Base-by-base conservation (phyloP, 2,797 vertebrate species). In the Crocidura indochinensis region DNA sequence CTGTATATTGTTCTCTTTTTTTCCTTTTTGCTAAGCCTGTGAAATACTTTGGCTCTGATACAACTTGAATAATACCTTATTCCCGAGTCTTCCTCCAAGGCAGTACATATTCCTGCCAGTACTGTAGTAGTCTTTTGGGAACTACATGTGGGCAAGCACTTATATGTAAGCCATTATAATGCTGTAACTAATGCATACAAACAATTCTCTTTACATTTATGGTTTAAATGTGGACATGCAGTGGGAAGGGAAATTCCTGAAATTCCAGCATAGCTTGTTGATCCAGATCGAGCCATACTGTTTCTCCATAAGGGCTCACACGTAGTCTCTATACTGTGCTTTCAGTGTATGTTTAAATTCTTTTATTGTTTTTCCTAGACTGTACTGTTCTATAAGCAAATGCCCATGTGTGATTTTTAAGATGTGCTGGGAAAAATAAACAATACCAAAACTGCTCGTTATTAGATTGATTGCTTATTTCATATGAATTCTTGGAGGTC, bases 81-180 rank as follows among this genome's bases (percentile, higher is more conserved):
- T 88, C 94, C 91, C 8, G 81, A 95, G 96, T 97, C 95, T 97
- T 96, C 96, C 96, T 97, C 88, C 74, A 89, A 92, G 92, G 94
- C 92, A 92, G 95, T 80, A 27, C 49, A 8, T 93, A 79, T 79
- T 87, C 82, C 88, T 96, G 91, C 94, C 88, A 82, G 81, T 91
- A 95, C 92, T 97, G 91, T 95, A 94, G 92, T 90, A 64, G 80
- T 94, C 86, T 92, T 96, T 90, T 85, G 92, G 87, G 86, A 95
- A 90, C 86, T 89, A 92, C 94, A 74, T 88, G 90, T 96, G 88
- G 81, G 46, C 92, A 93, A 95, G 87, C 86, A 67, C 93, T 89
- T 96, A 71, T 96, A 51, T 94, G 78, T 95, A 95, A 95, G 90
- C 91, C 94, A 96, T 96, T 96, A 82, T 74, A 88, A 51, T 90